Evolutionary conservation across 2,797 vertebrate genomes (phyloP).

Genomic region (Enteromius treurensis): DNA sequence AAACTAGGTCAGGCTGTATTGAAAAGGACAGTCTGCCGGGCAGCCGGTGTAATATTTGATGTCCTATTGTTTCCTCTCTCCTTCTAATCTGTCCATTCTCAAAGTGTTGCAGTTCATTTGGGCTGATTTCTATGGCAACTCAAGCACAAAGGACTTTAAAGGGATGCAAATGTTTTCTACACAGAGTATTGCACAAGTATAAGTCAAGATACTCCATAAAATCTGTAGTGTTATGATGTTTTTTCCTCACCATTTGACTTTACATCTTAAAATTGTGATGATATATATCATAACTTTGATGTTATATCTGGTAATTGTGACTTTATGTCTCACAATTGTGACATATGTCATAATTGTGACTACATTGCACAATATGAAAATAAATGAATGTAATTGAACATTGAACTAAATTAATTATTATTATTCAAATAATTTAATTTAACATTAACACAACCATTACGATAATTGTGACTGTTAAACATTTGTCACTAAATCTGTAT

Average conservation of each 20-base stretch:
- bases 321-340: not conserved
- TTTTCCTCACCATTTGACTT: not conserved
- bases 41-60: constrained; percentile 89
- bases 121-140: constrained; percentile 88
- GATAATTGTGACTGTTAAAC: not conserved
- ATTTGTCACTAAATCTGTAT: not conserved
- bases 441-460: not conserved
- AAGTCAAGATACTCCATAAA: not conserved
- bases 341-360: not conserved
- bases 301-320: not conserved
- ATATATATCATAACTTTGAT: not conserved
- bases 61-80: constrained; percentile 82
- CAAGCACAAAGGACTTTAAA: constrained; percentile 81
- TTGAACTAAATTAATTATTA: too few relatives aligned
- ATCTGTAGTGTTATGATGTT: not conserved
- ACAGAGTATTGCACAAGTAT: constrained; percentile 59
- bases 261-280: not conserved
- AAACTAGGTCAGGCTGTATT: constrained; percentile 77
- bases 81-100: constrained; percentile 91
- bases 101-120: constrained; percentile 90
- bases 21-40: constrained; percentile 76
- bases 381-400: too few relatives aligned
- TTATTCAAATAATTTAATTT: not conserved
- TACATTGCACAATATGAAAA: not conserved
- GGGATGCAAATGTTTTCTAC: constrained; percentile 78